Evolutionary conservation across 2,888 invertebrate genomes (phyloP).

Genomic region (Ectemnius cavifrons): DNA sequence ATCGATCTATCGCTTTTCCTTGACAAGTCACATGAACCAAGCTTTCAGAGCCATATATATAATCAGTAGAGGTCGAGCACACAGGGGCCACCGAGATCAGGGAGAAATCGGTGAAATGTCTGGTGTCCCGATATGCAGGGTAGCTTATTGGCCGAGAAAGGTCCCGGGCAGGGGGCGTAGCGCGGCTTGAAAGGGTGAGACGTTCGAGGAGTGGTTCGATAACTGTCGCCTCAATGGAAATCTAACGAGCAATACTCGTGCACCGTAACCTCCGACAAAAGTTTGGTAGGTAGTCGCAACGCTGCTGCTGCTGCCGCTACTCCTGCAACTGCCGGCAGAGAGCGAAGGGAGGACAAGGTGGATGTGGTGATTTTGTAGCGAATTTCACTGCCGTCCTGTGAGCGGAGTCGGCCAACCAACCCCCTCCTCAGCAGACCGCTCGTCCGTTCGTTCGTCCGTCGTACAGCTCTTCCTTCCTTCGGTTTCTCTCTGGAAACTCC

Average conservation of each 20-base stretch:
- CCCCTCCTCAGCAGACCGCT: conserved; percentile 7
- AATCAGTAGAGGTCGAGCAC: no score
- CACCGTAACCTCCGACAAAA: conserved; percentile 49
- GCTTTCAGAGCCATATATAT: no score
- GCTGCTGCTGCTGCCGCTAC: background rate
- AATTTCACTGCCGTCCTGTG: conserved; percentile 22
- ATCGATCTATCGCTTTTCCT: no score
- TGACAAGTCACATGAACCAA: no score
- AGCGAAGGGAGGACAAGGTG: conserved; percentile 16
- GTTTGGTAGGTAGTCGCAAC: conserved; percentile 37
- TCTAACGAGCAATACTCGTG: conserved; percentile 60
- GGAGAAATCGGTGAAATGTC: conserved; percentile 17
- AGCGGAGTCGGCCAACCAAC: background rate
- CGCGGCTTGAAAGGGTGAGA: background rate
- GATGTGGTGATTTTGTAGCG: conserved; percentile 51
- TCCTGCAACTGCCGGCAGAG: background rate
- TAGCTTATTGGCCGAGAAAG: conserved; percentile 5
- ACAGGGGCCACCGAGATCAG: background rate
- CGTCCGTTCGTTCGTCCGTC: background rate
- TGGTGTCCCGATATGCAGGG: background rate
- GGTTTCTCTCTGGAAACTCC: conserved; percentile 48
- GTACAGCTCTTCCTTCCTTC: conserved; percentile 17
- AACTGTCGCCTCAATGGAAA: conserved; percentile 49
- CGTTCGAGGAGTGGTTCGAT: conserved; percentile 35
- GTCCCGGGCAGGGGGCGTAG: background rate